Evolutionary conservation across 2,888 invertebrate species (phyloP).

Genomic region (Leucophora obtusa): DNA sequence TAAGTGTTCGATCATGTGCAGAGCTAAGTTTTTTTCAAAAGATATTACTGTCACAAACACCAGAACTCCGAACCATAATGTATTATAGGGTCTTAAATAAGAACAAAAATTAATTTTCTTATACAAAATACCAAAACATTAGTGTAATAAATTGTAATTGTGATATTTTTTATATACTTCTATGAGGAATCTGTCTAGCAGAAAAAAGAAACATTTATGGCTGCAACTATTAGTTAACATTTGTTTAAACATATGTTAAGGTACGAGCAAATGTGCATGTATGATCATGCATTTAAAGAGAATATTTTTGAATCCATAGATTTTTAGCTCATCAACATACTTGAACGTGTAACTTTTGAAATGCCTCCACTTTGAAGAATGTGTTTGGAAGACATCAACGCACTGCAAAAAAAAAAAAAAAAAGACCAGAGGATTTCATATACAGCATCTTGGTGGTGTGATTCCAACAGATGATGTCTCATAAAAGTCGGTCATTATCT

Average conservation of each 20-base stretch:
- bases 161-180: not conserved
- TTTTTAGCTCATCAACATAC: constrained; percentile 61
- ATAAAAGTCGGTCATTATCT: constrained; percentile 61
- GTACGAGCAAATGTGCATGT: constrained; percentile 30
- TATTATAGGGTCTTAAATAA: not conserved
- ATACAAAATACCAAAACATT: constrained; percentile 22
- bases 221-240: constrained; percentile 13
- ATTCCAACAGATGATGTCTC: constrained; percentile 38
- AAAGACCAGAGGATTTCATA: constrained; percentile 52
- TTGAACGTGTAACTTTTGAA: constrained; percentile 42
- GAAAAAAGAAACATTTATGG: constrained; percentile 2
- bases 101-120: constrained; percentile 7
- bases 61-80: too few species aligned
- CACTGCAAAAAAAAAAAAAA: constrained; percentile 17
- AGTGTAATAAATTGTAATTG: constrained; percentile 47
- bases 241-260: constrained; percentile 43
- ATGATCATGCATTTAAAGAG: constrained; percentile 30
- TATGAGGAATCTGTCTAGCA: not conserved
- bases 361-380: constrained; percentile 59
- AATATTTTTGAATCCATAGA: constrained; percentile 56
- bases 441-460: constrained; percentile 8
- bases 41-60: too few species aligned
- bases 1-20: too few species aligned
- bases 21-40: too few species aligned
- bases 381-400: constrained; percentile 41